Conservation (phyloP, 2,888 invertebrate genomes). For the Gymnocheta viridis region DNA sequence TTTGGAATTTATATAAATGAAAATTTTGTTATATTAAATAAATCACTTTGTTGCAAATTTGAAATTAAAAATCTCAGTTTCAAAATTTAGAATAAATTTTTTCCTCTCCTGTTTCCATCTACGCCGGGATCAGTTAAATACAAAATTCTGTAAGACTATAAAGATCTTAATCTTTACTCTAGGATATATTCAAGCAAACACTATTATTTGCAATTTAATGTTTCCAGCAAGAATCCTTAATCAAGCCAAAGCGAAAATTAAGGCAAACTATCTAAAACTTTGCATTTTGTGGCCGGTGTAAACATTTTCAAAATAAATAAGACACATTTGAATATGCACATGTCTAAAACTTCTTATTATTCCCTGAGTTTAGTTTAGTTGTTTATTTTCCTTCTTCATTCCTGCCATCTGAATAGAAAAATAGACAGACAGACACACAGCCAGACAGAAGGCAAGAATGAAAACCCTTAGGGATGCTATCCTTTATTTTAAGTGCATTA, state of each 20-base stretch:
- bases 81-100: too few relatives aligned
- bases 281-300: neutral
- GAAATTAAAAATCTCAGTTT: too few relatives aligned
- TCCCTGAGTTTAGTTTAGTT: slow-evolving; percentile 18
- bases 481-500: slow-evolving; percentile 66
- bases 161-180: too few relatives aligned
- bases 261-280: neutral
- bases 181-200: too few relatives aligned
- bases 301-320: neutral
- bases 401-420: neutral
- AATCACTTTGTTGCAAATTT: too few relatives aligned
- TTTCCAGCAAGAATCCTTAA: neutral
- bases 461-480: slow-evolving; percentile 39
- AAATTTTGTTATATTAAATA: neutral
- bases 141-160: too few relatives aligned
- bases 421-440: neutral
- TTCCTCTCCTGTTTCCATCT: too few relatives aligned
- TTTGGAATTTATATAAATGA: neutral
- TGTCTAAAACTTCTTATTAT: slow-evolving; percentile 38
- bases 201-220: too few relatives aligned
- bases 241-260: neutral
- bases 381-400: slow-evolving; percentile 16
- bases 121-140: too few relatives aligned
- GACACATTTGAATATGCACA: neutral
- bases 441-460: neutral